Evolutionary conservation across 2,113 vertebrate genomes (phyloP).

Genomic region (Hystrix brachyura): DNA sequence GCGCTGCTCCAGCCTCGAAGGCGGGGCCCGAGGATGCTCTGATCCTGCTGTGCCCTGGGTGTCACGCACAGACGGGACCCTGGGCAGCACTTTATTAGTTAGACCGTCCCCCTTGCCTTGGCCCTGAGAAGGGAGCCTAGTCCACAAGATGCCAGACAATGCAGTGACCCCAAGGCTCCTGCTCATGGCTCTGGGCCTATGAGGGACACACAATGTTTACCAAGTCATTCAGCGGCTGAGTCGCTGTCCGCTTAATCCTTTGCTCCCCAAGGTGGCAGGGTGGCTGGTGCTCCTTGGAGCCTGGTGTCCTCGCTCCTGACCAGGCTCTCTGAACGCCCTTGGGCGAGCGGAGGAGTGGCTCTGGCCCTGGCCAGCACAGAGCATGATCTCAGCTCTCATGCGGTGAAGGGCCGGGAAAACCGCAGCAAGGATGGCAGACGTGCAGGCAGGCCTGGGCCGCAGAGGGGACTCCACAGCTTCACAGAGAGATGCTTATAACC

Average conservation of each 20-base stretch:
- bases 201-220: background rate
- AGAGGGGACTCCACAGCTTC: background rate
- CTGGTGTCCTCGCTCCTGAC: background rate
- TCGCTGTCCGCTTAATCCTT: background rate
- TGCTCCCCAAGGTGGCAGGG: background rate
- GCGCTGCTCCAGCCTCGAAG: background rate
- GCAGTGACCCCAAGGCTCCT: fast-evolving
- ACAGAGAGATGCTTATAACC: background rate
- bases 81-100: background rate
- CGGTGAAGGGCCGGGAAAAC: background rate
- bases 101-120: background rate
- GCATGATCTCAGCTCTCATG: background rate
- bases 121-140: background rate
- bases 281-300: background rate
- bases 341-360: no score
- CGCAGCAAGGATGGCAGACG: background rate
- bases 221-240: background rate
- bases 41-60: background rate
- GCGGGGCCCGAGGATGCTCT: background rate
- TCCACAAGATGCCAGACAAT: background rate
- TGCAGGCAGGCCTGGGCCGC: background rate
- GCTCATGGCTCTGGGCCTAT: background rate
- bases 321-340: background rate
- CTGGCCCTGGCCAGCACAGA: background rate
- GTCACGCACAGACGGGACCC: background rate